Base-by-base conservation (phyloP, 2,113 vertebrate genomes). In the Zeus faber region DNA sequence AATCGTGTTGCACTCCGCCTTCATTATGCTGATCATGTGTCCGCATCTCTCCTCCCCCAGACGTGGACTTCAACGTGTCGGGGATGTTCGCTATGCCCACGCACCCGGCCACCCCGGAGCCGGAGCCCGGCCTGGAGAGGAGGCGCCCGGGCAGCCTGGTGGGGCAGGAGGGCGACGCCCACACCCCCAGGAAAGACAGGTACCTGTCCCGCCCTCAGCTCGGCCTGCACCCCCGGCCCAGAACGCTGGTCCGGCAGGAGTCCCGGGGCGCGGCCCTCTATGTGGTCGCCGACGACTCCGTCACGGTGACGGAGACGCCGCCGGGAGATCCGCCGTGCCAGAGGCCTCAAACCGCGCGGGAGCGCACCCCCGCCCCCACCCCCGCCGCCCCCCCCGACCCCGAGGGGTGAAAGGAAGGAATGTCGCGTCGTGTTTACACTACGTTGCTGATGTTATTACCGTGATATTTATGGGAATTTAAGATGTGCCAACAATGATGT, bases 1-100 rank as follows among this genome's bases (percentile, higher is more conserved):
- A n/a, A n/a, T n/a, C n/a, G n/a, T n/a, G n/a, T n/a, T n/a, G n/a
- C n/a, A n/a, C n/a, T n/a, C n/a, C n/a, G n/a, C n/a, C n/a, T n/a
- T n/a, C n/a, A n/a, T n/a, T n/a, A n/a, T n/a, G n/a, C n/a, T n/a
- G n/a, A n/a, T n/a, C n/a, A 20, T 25, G 1, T 24, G 11, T 22
- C 20, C 21, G 7, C 23, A 5, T 39, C 20, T 22, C 20, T 24
- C 11, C 20, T 21, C 8, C 78, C 40, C 8, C 87, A 98, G 96
- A 99, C 2, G 78, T 98, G 70, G 96, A 99, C 54, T 99, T 99
- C 85, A 98, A 99, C 0, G 95, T 98, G n/a, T 97, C 96, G 0
- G 95, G 93, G 68, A 92, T 92, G 2, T 99, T 99, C 8, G 90
- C 91, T 29, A 65, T 91, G 76, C 87, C 93, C 56, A 79, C 89